These are phyloP conservation scores for Eudasyphora cyanicolor DNA, from an alignment of 2,888 invertebrate genomes.

Conservation along the genomic window DNA sequence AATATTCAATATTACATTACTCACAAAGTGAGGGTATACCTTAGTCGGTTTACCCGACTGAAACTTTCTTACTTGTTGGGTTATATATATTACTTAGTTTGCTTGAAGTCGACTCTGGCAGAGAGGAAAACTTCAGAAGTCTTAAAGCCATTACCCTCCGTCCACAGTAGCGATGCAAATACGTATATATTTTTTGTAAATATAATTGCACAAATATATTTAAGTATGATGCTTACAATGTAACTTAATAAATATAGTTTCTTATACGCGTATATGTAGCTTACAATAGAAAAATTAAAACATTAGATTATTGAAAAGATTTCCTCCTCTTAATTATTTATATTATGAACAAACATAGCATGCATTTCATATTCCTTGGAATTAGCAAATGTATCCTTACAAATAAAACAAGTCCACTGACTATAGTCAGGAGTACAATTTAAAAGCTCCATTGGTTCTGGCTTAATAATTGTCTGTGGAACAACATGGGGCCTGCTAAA, in stretches of 20 bases:
- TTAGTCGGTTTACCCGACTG: too few relatives aligned
- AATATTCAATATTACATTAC: too few relatives aligned
- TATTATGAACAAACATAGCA: conserved; percentile 61
- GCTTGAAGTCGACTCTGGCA: too few relatives aligned
- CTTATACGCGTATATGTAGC: too few relatives aligned
- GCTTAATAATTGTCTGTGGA: conserved; percentile 32
- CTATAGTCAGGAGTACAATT: background rate
- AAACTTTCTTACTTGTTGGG: too few relatives aligned
- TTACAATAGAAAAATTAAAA: background rate
- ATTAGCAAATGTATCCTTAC: conserved; percentile 52
- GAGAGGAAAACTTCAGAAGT: too few relatives aligned
- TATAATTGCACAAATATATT: conserved; percentile 1
- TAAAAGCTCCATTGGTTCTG: conserved; percentile 43
- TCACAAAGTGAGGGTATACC: too few relatives aligned
- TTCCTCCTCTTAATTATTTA: conserved; percentile 36
- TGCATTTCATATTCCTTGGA: conserved; percentile 53
- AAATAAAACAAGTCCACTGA: conserved; percentile 52
- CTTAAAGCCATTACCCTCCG: too few relatives aligned
- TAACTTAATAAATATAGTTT: background rate
- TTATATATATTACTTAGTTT: too few relatives aligned
- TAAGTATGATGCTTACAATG: background rate
- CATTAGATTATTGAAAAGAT: background rate
- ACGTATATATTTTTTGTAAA: background rate
- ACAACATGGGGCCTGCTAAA: background rate
- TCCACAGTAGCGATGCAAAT: background rate